Evolutionary conservation across 2,888 invertebrate species (phyloP), one percentile per base, ranked within the genome.

Genomic region (Xanthia togata): DNA sequence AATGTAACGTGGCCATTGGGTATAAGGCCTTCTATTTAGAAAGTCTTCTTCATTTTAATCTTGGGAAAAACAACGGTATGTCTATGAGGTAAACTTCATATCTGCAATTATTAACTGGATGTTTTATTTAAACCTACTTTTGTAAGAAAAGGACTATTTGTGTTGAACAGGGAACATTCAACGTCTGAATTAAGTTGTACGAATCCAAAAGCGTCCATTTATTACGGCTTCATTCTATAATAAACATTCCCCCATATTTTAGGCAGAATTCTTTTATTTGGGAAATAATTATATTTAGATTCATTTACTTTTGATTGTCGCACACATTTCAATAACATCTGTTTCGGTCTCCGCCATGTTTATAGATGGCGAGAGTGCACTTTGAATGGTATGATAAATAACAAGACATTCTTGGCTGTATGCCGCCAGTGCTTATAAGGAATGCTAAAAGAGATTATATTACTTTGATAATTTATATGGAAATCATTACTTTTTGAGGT

Each of bases 1-100:
- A 23, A 11, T 35, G 31, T 31, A 31, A 31, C 31, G 31, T 31
- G 26, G 35, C 2, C 14, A 4, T 59, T 73, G 44, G 23, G n/a
- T n/a, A 64, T 62, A 57, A 50, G 69, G 64, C 84, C 79, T 80
- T 73, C 63, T 55, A 55, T 71, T 71, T 83, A 50, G 83, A 78
- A 78, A 82, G 53, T 69, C 23, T 47, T 69, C 82, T 50, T 68
- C 67, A 9, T 68, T 73, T 26, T 23, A 63, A 57, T 79, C 82
- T 41, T 76, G 57, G 14, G 23, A 50, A 78, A 80, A 68, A 76
- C 14, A 26, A 12, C 55, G 8, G 44, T 55, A 17, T 31, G 14
- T 20, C 3, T 31, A 6, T 31, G 14, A n/a, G 6, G 26, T 26
- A 55, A 55, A 9, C 9, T 31, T 53, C 23, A 31, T 44, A 41